Conservation (phyloP, 2,113 vertebrate species). For the Actinemys pallida region DNA sequence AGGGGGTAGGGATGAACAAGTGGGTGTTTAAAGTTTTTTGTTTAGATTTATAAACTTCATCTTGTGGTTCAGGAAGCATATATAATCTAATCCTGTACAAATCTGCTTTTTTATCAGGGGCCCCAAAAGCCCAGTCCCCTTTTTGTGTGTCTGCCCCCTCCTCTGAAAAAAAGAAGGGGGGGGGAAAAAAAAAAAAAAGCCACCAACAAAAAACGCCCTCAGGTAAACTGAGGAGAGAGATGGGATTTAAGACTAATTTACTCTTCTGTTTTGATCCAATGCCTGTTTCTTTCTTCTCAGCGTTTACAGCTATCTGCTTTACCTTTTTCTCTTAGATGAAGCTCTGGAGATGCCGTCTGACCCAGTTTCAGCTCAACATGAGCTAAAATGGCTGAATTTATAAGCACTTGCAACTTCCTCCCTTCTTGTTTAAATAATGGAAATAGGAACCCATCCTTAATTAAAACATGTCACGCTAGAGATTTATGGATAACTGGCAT, state of each 20-base stretch:
- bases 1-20: background rate
- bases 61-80: background rate
- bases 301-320: conserved; percentile 40
- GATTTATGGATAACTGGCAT: conserved; percentile 43
- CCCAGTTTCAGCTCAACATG: conserved; percentile 36
- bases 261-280: background rate
- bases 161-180: too few species aligned
- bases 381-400: conserved; percentile 36
- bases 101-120: background rate
- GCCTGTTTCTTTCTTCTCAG: background rate
- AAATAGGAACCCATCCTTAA: conserved; percentile 41
- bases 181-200: too few species aligned
- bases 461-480: conserved; percentile 44
- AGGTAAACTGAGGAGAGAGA: background rate
- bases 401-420: conserved; percentile 31
- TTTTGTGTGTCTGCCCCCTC: background rate
- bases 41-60: background rate
- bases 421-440: conserved; percentile 53
- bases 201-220: background rate
- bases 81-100: background rate
- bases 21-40: background rate
- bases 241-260: background rate
- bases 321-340: conserved; percentile 8
- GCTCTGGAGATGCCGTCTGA: conserved; percentile 39
- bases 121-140: background rate